These are phyloP conservation scores for Stegodyphus mimosarum DNA, from an alignment of 1,140 invertebrate species.

Conservation along the genomic window DNA sequence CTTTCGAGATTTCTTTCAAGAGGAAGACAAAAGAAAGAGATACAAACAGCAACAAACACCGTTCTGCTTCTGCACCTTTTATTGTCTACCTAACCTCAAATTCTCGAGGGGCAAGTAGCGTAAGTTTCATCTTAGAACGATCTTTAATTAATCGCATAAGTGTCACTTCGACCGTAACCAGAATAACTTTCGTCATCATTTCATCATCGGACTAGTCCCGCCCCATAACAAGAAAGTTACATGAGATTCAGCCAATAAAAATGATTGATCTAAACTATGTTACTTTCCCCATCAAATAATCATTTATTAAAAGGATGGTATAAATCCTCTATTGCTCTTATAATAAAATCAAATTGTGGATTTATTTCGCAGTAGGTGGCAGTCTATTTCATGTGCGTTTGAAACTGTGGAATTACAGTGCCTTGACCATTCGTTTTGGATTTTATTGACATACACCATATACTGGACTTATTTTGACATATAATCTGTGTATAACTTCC, in stretches of 20 bases:
- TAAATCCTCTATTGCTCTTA: background rate
- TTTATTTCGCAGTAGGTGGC: background rate
- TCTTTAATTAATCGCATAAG: constrained; percentile 24
- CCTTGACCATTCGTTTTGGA: background rate
- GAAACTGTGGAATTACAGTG: background rate
- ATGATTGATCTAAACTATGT: background rate
- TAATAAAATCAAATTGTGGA: background rate
- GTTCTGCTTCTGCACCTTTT: background rate
- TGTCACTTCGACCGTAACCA: constrained; percentile 19
- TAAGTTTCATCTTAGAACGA: constrained; percentile 5
- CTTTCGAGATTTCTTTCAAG: background rate
- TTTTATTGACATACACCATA: too few relatives aligned
- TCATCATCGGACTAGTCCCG: background rate
- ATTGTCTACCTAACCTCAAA: background rate
- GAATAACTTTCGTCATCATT: constrained; percentile 21
- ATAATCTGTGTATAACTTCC: too few relatives aligned
- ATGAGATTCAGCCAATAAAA: background rate
- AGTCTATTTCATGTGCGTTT: background rate
- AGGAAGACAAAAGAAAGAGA: background rate
- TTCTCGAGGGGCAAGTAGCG: background rate
- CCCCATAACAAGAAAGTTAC: background rate
- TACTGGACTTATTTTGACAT: too few relatives aligned
- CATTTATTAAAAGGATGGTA: background rate
- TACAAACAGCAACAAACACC: background rate
- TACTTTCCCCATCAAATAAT: background rate